These are phyloP conservation scores for Micromesistius poutassou DNA, from an alignment of 2,797 vertebrate species.

Conservation along the genomic window DNA sequence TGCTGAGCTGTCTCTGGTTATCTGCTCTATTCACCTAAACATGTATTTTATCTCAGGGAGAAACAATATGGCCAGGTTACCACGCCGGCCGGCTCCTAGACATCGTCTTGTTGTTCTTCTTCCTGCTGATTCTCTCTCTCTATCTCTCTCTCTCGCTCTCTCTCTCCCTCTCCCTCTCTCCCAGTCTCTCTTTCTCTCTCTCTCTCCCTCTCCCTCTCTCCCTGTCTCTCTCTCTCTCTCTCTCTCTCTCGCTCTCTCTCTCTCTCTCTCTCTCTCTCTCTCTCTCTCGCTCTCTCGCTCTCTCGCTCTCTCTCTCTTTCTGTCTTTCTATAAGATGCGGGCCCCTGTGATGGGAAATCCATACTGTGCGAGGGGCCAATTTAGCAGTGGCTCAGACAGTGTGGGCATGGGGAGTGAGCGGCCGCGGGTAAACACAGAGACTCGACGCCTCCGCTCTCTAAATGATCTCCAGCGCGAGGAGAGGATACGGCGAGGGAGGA, in stretches of 20 bases:
- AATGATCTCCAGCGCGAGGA: conserved; percentile 56
- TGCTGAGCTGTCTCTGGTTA: conserved; percentile 48
- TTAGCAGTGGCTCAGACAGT: conserved; percentile 62
- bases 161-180: conserved; percentile 1
- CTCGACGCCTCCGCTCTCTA: conserved; percentile 58
- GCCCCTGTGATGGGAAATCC: conserved; percentile 73
- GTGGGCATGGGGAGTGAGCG: conserved; percentile 60
- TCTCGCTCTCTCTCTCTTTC: conserved; percentile 30
- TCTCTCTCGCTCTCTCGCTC: conserved; percentile 37
- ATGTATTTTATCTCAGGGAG: conserved; percentile 69
- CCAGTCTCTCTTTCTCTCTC: conserved; percentile 30
- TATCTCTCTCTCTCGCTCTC: no score
- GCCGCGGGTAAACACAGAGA: conserved; percentile 55
- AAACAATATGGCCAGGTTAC: conserved; percentile 65
- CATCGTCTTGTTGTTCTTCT: not conserved
- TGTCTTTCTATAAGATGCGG: conserved; percentile 67
- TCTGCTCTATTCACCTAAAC: conserved; percentile 67
- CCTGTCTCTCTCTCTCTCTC: conserved; percentile 41
- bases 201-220: conserved; percentile 37
- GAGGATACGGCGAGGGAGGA: conserved; percentile 31
- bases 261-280: conserved; percentile 9
- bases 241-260: no score
- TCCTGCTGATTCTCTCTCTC: no score
- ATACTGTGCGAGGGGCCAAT: conserved; percentile 74
- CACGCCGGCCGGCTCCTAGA: conserved; percentile 41